Evolutionary conservation across 2,888 invertebrate genomes (phyloP).

Genomic region (Hermaeophaga mercurialis): DNA sequence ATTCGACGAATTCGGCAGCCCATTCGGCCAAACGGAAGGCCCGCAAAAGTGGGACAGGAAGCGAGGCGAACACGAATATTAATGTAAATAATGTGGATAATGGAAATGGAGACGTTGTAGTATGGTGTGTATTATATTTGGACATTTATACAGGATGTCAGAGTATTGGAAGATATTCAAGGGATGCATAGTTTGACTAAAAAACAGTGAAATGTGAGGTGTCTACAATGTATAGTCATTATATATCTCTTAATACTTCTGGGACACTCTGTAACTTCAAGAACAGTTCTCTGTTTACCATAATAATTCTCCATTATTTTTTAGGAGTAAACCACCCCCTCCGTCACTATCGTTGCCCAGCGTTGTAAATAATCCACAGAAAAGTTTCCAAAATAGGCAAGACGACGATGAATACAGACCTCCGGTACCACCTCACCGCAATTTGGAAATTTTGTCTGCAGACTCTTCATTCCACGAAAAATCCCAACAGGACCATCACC

Average conservation of each 20-base stretch:
- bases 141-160: not conserved
- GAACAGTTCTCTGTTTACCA: too few relatives aligned
- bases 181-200: too few relatives aligned
- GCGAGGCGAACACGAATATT: too few relatives aligned
- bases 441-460: slow-evolving; percentile 64
- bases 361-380: not conserved
- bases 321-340: slow-evolving; percentile 54
- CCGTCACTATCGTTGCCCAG: slow-evolving; percentile 60
- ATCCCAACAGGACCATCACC: slow-evolving; percentile 58
- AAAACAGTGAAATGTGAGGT: too few relatives aligned
- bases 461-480: slow-evolving; percentile 47
- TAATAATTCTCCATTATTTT: too few relatives aligned
- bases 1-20: too few relatives aligned
- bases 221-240: too few relatives aligned
- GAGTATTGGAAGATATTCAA: not conserved
- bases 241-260: too few relatives aligned
- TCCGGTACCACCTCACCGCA: slow-evolving; percentile 87
- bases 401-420: slow-evolving; percentile 75
- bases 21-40: too few relatives aligned
- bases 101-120: slow-evolving; percentile 48
- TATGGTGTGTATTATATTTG: slow-evolving; percentile 48
- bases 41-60: too few relatives aligned
- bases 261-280: too few relatives aligned
- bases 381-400: slow-evolving; percentile 10
- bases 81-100: slow-evolving; percentile 38